Evolutionary conservation across 2,797 vertebrate genomes (phyloP), one percentile per base, ranked within the genome.

Genomic region (Pangasius krempfi): DNA sequence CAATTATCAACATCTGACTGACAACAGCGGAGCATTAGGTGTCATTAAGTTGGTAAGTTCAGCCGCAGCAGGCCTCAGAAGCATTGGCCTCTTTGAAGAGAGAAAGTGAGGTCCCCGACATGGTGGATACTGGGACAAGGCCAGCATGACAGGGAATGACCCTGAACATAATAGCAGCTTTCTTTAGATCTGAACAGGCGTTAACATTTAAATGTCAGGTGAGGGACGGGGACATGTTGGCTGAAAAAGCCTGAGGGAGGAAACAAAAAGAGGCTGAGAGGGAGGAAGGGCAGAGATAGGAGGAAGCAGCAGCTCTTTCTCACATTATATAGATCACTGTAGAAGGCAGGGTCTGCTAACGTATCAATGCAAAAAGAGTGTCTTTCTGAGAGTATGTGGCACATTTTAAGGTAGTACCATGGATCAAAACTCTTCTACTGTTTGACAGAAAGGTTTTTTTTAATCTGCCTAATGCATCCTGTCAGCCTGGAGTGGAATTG

Each of bases 191-290:
- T 88, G 89, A 89, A 90, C 89, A 90, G 87, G 91, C 83, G 78
- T 84, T 91, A 91, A 90, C 92, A 91, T 92, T 92, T 91, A 91
- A 92, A 92, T 90, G 91, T 91, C 89, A 91, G 91, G 84, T 91
- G 80, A 86, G 58, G 72, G 88, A 86, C 16, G 30, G 85, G 87
- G 88, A 89, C 78, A 86, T 90, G 88, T 85, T 90, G 80, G 79
- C 40, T 87, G 84, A 13, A 79, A 88, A 84, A 88, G 89, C 89
- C 76, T 47, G 62, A 84, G 89, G 89, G 84, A 50, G 37, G 47
- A 30, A 37, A 66, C 7, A 40, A 66, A 56, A 85, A 60, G 47
- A 66, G 86, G n/a, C 7, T 70, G 25, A 40, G 30, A 78, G 20
- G 13, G 81, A n/a, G 86, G 73, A 52, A 40, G 44, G 30, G 64